A percentile compares a stretch with the other conserved stretches of the same genome.
These are phyloP conservation scores for Muschampia plurimacula DNA, from an alignment of 2,888 invertebrate species.

Conservation along the genomic window DNA sequence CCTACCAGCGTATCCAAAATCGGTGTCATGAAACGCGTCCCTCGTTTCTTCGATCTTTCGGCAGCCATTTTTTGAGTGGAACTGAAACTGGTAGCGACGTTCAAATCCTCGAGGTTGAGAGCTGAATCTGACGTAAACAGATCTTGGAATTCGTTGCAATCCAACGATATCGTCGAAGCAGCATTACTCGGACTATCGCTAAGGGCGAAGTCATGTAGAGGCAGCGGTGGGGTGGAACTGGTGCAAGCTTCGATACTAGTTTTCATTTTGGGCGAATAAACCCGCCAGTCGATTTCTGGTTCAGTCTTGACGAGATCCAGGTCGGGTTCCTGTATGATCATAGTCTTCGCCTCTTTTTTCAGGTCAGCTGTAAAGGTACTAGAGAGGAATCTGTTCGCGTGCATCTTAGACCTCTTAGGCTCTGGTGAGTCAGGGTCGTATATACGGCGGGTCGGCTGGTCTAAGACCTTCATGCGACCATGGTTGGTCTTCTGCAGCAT, in stretches of 20 bases:
- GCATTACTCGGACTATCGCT: constrained; percentile 59
- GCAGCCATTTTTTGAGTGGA: constrained; percentile 46
- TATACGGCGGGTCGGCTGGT: constrained; percentile 49
- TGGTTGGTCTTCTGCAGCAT: constrained; percentile 75
- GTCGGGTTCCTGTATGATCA: constrained; percentile 60
- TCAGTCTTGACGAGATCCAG: constrained; percentile 66
- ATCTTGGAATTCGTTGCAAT: constrained; percentile 65
- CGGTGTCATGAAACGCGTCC: constrained; percentile 54
- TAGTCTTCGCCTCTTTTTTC: constrained; percentile 56
- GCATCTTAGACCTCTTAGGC: constrained; percentile 43
- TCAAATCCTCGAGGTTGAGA: constrained; percentile 58
- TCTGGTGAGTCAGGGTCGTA: constrained; percentile 60
- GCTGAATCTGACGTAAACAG: constrained; percentile 58
- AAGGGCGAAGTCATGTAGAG: constrained; percentile 69
- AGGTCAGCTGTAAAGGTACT: constrained; percentile 48
- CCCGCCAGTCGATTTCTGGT: constrained; percentile 63
- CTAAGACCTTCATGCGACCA: constrained; percentile 62
- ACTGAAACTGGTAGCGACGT: constrained; percentile 18
- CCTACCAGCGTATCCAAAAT: constrained; percentile 48
- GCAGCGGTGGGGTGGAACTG: constrained; percentile 51
- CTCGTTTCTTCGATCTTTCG: constrained; percentile 58
- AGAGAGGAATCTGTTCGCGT: constrained; percentile 50
- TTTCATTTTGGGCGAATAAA: constrained; percentile 56
- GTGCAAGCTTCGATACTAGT: constrained; percentile 51
- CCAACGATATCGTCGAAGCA: constrained; percentile 56